Evolutionary conservation across 2,888 invertebrate species (phyloP).

Genomic region (Dicranocentrus wangi): DNA sequence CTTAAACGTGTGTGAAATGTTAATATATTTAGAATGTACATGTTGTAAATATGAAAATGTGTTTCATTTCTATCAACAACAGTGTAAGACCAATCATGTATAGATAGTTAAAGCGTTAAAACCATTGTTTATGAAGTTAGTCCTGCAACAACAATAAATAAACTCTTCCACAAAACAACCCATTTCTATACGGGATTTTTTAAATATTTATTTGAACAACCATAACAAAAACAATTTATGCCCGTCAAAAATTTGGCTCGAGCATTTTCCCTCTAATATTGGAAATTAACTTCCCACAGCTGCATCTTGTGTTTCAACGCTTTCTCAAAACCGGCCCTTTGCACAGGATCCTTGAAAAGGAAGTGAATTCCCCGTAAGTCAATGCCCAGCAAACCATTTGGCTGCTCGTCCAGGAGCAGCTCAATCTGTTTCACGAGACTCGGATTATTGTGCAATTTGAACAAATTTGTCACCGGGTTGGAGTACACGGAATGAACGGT

Average conservation of each 20-base stretch:
- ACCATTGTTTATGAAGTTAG: too few relatives aligned
- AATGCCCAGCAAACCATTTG: conserved; percentile 81
- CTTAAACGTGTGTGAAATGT: too few relatives aligned
- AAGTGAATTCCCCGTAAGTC: conserved; percentile 86
- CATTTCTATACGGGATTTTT: too few relatives aligned
- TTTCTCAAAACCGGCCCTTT: conserved; percentile 88
- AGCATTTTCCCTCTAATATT: too few relatives aligned
- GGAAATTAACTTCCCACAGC: conserved; percentile 86
- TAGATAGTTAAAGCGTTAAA: too few relatives aligned
- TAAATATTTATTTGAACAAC: too few relatives aligned
- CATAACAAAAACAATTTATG: neutral
- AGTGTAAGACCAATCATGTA: too few relatives aligned
- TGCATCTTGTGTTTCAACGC: conserved; percentile 91
- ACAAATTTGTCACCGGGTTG: conserved; percentile 35
- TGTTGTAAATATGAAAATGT: too few relatives aligned
- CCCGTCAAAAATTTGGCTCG: neutral
- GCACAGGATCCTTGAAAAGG: conserved; percentile 83
- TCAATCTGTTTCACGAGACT: conserved; percentile 56
- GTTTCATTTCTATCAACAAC: too few relatives aligned
- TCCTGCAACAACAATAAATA: too few relatives aligned
- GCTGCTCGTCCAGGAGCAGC: conserved; percentile 39
- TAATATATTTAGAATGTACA: too few relatives aligned
- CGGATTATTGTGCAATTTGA: conserved; percentile 67
- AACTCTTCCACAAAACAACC: too few relatives aligned
- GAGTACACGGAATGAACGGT: conserved; percentile 12